Evolutionary conservation across 2,888 invertebrate genomes (phyloP).

Genomic region (Adelphocoris suturalis): DNA sequence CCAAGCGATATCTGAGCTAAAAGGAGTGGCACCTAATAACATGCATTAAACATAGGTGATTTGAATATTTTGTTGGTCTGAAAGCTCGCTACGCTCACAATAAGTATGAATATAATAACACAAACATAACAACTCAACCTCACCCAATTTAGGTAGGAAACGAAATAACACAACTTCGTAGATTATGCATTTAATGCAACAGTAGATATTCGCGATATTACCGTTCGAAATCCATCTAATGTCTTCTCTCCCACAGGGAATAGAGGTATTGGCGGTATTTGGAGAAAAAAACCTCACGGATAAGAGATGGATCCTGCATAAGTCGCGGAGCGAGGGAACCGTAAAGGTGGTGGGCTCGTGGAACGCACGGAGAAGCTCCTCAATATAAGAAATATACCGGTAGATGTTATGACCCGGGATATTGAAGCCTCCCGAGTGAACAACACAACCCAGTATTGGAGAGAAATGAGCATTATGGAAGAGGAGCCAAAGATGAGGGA

Average conservation of each 20-base stretch:
- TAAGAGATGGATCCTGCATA: neutral
- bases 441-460: conserved; percentile 49
- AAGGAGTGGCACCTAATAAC: too few relatives aligned
- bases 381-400: conserved; percentile 11
- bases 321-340: neutral
- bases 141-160: too few relatives aligned
- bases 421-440: conserved; percentile 45
- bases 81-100: too few relatives aligned
- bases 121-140: too few relatives aligned
- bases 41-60: too few relatives aligned
- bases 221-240: neutral
- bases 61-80: too few relatives aligned
- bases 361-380: neutral
- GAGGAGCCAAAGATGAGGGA: conserved; percentile 13
- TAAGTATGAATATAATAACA: too few relatives aligned
- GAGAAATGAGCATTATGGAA: conserved; percentile 64
- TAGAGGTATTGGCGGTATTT: neutral
- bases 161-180: too few relatives aligned
- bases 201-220: neutral
- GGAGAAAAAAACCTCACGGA: neutral
- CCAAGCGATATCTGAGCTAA: too few relatives aligned
- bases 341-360: neutral
- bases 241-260: neutral
- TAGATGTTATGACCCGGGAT: neutral
- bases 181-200: too few relatives aligned